Base-by-base conservation (phyloP, 2,888 invertebrate species). In the Tanaodytes sp. region DNA sequence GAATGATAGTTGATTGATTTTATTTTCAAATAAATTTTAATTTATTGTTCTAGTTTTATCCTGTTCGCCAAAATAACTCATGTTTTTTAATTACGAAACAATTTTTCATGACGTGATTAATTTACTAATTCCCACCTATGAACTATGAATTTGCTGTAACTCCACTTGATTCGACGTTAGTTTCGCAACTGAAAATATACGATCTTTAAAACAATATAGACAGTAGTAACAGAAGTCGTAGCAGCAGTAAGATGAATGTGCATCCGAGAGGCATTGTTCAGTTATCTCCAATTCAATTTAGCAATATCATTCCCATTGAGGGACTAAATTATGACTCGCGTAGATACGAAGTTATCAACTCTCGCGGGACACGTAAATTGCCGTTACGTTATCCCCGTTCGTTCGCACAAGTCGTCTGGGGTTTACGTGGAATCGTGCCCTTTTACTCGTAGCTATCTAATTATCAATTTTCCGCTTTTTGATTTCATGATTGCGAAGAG, bases 231-330 rank as follows among this genome's bases (percentile, higher is more conserved):
- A 51, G 39, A 64, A 67, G 54, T 62, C 46, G 46, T 63, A 67
- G 59, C 61, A 54, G n/a, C n/a, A n/a, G n/a, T n/a, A 70, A 67
- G 63, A 72, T 67, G 75, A 73, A 73, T 76, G 74, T 76, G 75
- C 70, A 58, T 49, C 62, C 65, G 75, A 78, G 78, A 80, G 75
- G 75, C 75, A 79, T 78, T 76, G 77, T 77, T 70, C 74, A 78
- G 78, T 82, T 83, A 84, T 84, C 83, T 84, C 83, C 83, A 83
- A 84, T 84, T 84, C 80, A 83, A 84, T 84, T 83, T 83, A 76
- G 82, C 77, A 83, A 83, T 83, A 82, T 82, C 82, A 76, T 76
- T 77, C 75, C 76, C 83, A 81, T 81, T 80, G 79, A 80, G 82
- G 80, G 82, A 83, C 81, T 84, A 82, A 84, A 82, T 83, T 81